Evolutionary conservation across 2,888 invertebrate genomes (phyloP), one percentile per base, ranked within the genome.

Genomic region (Xestia ashworthii): DNA sequence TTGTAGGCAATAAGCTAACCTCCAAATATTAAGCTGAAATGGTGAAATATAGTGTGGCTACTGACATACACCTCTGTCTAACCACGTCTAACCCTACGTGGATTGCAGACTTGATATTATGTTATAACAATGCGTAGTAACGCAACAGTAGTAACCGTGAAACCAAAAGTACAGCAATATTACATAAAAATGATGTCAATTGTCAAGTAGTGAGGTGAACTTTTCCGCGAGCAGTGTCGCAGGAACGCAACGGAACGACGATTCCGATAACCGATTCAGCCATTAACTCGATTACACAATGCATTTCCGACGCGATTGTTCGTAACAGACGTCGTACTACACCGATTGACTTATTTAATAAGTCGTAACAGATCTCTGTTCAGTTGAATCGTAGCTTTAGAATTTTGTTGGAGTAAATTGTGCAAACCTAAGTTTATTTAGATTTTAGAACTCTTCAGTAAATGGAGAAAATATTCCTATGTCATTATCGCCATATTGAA

Each of bases 221-320:
- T 88, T 89, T 89, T 90, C 87, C 87, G 78, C 71, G 82, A 84
- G 84, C 84, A 85, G 78, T 81, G 88, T 87, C 88, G 85, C 86
- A 85, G 76, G 82, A 85, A 82, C 82, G 88, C 85, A 87, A 90
- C 88, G 89, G 91, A 89, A 89, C 90, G 87, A 60, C 87, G 91
- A 83, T 74, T 86, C 80, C 82, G 81, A 89, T 92, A 92, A 93
- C 91, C 89, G 90, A 89, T 89, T 84, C 84, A 80, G 83, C 85
- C 83, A 91, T 91, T 90, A 88, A 87, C 88, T 89, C 89, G 88
- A 92, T 92, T 92, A 87, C 90, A 89, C 91, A 92, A 92, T 90
- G 81, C 88, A 86, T 90, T 91, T 90, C 89, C 90, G 88, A 90
- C 84, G 81, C 87, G 82, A 91, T 90, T 89, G 88, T 89, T 88